Evolutionary conservation across 1,140 invertebrate genomes (phyloP), one percentile per base, ranked within the genome.

Genomic region (Condylostylus longicornis): DNA sequence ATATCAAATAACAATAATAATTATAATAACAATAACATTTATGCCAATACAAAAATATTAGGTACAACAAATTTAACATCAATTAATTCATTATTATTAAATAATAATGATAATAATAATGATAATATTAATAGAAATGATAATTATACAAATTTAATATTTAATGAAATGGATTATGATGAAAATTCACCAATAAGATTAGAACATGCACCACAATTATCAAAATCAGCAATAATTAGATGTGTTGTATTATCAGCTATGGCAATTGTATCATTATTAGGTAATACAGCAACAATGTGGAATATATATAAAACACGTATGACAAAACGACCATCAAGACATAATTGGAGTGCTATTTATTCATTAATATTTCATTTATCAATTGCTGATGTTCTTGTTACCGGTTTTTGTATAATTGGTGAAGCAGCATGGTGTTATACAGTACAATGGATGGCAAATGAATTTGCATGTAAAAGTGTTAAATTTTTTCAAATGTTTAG

Each of bases 401-500:
- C 81, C 0, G 61, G 83, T 23, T 85, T 84, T 56, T 86, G 82
- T 53, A 71, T 86, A 33, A 70, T 72, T 2, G 79, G 78, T 0
- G 82, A 89, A 46, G 76, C 79, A 0, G 65, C 76, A 1, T 89
- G 84, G 84, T 74, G 65, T 13, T 77, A 79, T 32, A 79, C 79
- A 0, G 79, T 87, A 1, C 72, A 78, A 29, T 89, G 83, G 82
- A 59, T 74, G 22, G 82, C 75, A 4, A 82, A 82, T 4, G 77
- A 84, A 46, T 51, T 72, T 2, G 68, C 72, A 18, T 89, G 84
- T 57, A 87, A 87, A 60, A 38, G 80, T 12, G 75, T 87, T 44
- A 88, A 87, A 57, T 85, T 79, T 47, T 55, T 79, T 12, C 82
- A 87, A 59, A 77, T 84, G 72, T 82, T 82, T 49, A 75, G 77